These are phyloP conservation scores for Maconellicoccus hirsutus DNA, from an alignment of 1,140 invertebrate species.

Conservation along the genomic window DNA sequence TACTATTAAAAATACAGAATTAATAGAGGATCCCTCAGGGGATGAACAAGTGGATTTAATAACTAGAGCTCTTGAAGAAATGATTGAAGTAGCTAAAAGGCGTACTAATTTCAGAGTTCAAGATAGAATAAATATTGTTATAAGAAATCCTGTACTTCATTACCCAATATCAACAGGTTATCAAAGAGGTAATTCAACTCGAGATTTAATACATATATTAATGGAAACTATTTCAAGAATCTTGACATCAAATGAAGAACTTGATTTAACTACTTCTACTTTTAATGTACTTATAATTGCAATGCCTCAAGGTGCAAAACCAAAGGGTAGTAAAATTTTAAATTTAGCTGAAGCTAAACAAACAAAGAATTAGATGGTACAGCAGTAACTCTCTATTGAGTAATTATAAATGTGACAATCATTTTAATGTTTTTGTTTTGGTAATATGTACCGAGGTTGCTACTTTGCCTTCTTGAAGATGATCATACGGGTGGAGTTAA, in stretches of 20 bases:
- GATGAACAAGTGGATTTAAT: conserved; percentile 15
- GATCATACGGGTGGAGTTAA: too few relatives aligned
- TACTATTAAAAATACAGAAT: conserved; percentile 6
- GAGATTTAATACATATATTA: neutral
- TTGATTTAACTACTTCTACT: conserved; percentile 13
- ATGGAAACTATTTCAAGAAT: conserved; percentile 16
- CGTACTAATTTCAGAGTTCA: conserved; percentile 10
- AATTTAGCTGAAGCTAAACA: conserved; percentile 23
- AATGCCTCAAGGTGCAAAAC: neutral
- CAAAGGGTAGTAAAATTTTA: conserved; percentile 13
- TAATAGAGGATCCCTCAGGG: neutral
- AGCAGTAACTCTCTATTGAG: too few relatives aligned
- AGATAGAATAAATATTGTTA: conserved; percentile 17
- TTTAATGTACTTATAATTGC: conserved; percentile 9
- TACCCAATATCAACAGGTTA: conserved; percentile 4
- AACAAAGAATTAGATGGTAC: too few relatives aligned
- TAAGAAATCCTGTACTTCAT: neutral
- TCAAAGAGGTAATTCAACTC: conserved; percentile 10
- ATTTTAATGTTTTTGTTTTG: too few relatives aligned
- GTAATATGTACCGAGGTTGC: too few relatives aligned
- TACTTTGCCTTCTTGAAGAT: too few relatives aligned
- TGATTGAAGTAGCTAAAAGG: conserved; percentile 12
- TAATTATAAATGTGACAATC: too few relatives aligned
- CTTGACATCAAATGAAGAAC: conserved; percentile 22
- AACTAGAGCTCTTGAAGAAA: conserved; percentile 12